phyloP scores from a whole-genome alignment of 2,797 vertebrate genomes.

The Fistularia tabacaria region DNA sequence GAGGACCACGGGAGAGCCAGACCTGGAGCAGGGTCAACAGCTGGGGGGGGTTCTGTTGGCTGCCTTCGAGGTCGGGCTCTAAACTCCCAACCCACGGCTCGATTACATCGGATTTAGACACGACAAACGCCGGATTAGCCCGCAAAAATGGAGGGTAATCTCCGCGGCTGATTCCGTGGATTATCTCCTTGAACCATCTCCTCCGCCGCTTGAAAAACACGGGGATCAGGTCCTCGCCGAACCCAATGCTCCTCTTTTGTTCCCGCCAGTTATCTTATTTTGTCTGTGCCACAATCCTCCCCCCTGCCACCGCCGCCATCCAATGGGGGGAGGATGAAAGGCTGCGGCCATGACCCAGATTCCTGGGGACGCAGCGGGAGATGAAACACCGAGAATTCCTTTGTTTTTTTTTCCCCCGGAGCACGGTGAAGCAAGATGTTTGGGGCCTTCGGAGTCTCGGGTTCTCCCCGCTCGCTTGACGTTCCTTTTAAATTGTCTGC shows the following conservation, averaged over 20 bases:
- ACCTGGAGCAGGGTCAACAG: too few relatives aligned
- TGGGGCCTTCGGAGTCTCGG: too few relatives aligned
- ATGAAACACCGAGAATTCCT: slow-evolving; percentile 48
- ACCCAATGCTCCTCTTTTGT: slow-evolving; percentile 36
- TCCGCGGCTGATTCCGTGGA: slow-evolving; percentile 28
- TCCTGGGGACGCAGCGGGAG: slow-evolving; percentile 33
- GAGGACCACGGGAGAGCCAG: too few relatives aligned
- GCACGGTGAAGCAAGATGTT: too few relatives aligned
- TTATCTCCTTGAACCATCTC: slow-evolving; percentile 31
- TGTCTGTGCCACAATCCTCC: slow-evolving; percentile 64
- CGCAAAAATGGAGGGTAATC: not conserved
- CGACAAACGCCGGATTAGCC: slow-evolving; percentile 34
- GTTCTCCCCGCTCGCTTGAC: too few relatives aligned
- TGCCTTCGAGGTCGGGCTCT: too few relatives aligned
- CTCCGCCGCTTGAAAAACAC: slow-evolving; percentile 15
- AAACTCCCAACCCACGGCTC: too few relatives aligned
- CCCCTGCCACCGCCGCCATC: slow-evolving; percentile 26
- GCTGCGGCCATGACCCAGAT: slow-evolving; percentile 62
- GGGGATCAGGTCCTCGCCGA: slow-evolving; percentile 28
- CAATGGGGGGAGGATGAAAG: slow-evolving; percentile 64
- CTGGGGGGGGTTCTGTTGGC: too few relatives aligned
- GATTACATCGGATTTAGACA: slow-evolving; percentile 28
- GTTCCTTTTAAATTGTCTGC: too few relatives aligned
- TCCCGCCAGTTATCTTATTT: slow-evolving; percentile 60
- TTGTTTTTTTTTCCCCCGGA: too few relatives aligned